Evolutionary conservation across 2,113 vertebrate genomes (phyloP).

Genomic region (Lophochroa leadbeateri): DNA sequence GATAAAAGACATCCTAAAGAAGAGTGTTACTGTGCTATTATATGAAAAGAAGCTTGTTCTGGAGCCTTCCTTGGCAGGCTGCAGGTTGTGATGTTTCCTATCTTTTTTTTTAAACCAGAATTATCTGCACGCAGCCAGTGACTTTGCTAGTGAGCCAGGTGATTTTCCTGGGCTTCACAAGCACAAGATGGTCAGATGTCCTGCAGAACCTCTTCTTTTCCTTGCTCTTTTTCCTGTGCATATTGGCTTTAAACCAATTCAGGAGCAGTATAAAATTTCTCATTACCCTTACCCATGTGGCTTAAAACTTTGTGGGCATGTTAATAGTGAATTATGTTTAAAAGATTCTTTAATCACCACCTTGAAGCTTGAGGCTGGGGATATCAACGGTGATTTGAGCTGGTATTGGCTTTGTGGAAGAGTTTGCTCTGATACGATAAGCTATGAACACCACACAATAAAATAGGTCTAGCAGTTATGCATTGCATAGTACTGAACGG

Average conservation of each 20-base stretch:
- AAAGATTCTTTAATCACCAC: not conserved
- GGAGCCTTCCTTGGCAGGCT: not conserved
- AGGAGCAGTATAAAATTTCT: not conserved
- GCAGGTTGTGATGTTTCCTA: not conserved
- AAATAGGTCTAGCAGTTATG: not conserved
- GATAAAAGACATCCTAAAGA: not conserved
- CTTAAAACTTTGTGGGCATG: not conserved
- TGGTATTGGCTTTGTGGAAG: not conserved
- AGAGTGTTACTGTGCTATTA: not conserved
- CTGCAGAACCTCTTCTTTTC: not conserved
- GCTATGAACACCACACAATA: not conserved
- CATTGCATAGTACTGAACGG: not conserved
- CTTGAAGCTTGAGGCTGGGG: not conserved
- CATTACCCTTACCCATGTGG: not conserved
- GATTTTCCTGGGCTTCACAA: not conserved
- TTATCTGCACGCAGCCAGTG: not conserved
- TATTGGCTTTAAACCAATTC: not conserved
- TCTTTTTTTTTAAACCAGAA: not conserved
- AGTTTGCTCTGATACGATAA: accelerated
- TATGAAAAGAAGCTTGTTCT: not conserved
- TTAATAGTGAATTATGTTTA: not conserved
- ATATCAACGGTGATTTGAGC: not conserved
- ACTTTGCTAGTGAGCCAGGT: not conserved
- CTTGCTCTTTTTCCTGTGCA: not conserved
- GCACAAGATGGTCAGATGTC: not conserved